These are phyloP conservation scores for Dinoponera quadriceps DNA, from an alignment of 1,140 invertebrate species.

Conservation along the genomic window DNA sequence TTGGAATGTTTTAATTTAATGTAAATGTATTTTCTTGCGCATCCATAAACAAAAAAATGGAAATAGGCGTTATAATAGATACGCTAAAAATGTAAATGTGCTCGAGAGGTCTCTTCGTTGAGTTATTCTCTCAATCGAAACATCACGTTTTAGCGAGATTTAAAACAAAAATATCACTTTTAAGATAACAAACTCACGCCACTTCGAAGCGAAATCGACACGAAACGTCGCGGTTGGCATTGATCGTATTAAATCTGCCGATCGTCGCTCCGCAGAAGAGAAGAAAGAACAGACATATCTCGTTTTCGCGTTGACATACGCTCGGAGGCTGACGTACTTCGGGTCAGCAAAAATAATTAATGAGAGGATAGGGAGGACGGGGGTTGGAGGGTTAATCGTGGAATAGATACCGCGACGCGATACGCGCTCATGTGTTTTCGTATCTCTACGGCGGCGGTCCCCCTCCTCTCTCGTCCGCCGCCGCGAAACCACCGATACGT, in stretches of 20 bases:
- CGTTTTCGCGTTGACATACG: background rate
- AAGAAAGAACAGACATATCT: constrained; percentile 43
- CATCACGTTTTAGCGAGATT: background rate
- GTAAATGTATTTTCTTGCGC: too few relatives aligned
- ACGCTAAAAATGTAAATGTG: too few relatives aligned
- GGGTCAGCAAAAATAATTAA: constrained; percentile 67
- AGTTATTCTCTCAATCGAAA: background rate
- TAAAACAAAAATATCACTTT: background rate
- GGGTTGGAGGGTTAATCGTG: constrained; percentile 51
- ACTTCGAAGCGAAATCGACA: background rate
- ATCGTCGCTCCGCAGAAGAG: constrained; percentile 5
- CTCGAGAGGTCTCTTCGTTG: too few relatives aligned
- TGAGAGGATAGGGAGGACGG: background rate
- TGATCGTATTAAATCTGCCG: constrained; percentile 42
- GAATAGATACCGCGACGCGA: constrained; percentile 35
- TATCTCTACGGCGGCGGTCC: constrained; percentile 18
- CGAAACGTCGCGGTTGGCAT: constrained; percentile 18
- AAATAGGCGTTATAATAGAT: too few relatives aligned
- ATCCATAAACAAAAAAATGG: too few relatives aligned
- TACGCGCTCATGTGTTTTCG: constrained; percentile 40
- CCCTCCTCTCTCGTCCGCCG: background rate
- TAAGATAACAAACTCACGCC: background rate
- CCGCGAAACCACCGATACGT: background rate
- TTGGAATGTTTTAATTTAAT: too few relatives aligned
- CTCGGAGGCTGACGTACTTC: constrained; percentile 8